These are phyloP conservation scores for Stictonetta naevosa DNA, from an alignment of 2,113 vertebrate genomes.

Conservation along the genomic window DNA sequence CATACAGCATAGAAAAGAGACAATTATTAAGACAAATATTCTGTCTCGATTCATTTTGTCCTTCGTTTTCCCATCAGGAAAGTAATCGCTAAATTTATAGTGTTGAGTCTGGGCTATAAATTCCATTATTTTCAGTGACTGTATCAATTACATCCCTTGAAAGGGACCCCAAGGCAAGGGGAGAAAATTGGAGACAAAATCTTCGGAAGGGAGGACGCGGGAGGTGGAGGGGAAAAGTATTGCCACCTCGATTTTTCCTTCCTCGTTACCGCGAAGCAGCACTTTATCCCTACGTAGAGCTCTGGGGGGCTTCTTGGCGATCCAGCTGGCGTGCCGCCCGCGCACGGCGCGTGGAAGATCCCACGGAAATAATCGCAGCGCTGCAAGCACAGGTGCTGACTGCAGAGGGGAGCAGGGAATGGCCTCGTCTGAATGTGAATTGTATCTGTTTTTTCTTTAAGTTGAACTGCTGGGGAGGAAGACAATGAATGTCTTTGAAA, in stretches of 20 bases:
- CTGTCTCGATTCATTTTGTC: slow-evolving; percentile 78
- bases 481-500: not conserved
- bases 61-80: slow-evolving; percentile 77
- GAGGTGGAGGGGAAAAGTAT: not conserved
- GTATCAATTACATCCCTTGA: slow-evolving; percentile 72
- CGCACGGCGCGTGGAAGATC: not conserved
- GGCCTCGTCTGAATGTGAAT: not conserved
- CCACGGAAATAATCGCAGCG: not conserved
- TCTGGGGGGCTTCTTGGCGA: not conserved
- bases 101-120: slow-evolving; percentile 74
- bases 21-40: slow-evolving; percentile 78
- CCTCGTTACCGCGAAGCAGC: not conserved
- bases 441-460: not conserved
- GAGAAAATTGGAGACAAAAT: slow-evolving; percentile 60
- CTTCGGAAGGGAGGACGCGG: slow-evolving; percentile 11
- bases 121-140: slow-evolving; percentile 76
- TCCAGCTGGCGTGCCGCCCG: not conserved
- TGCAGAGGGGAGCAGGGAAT: slow-evolving; percentile 9
- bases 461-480: not conserved
- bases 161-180: slow-evolving; percentile 60
- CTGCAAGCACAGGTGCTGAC: not conserved
- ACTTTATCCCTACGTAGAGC: not conserved
- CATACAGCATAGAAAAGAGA: slow-evolving; percentile 64
- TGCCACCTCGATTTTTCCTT: not conserved
- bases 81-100: slow-evolving; percentile 77